A percentile compares a stretch with the other conserved stretches of the same genome.
These are phyloP conservation scores for Notospermus geniculatus DNA, from an alignment of 1,140 invertebrate species.

Conservation along the genomic window DNA sequence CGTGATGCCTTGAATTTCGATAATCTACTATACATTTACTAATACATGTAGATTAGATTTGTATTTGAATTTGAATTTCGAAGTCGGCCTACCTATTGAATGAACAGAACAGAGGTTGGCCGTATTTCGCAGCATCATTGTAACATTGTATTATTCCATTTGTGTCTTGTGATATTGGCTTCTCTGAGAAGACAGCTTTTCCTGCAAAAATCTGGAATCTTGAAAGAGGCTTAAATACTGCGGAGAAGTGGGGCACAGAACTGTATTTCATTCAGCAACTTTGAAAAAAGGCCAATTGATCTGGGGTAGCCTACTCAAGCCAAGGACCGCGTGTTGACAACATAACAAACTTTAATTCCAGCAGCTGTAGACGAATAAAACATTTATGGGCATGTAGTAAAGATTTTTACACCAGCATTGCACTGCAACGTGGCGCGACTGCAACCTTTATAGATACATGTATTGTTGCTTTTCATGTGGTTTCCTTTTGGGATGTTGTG, in stretches of 20 bases:
- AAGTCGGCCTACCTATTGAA: slow-evolving; percentile 60
- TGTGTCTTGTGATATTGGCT: slow-evolving; percentile 64
- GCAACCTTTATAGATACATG: no score
- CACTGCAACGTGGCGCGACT: no score
- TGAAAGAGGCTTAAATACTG: not conserved
- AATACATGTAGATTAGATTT: no score
- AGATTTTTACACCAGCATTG: no score
- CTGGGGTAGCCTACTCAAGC: no score
- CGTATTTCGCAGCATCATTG: slow-evolving; percentile 59
- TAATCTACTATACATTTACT: no score
- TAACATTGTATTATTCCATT: slow-evolving; percentile 61
- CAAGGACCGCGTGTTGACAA: not conserved
- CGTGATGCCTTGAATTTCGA: no score
- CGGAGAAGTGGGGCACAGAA: not conserved
- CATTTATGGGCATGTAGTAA: no score
- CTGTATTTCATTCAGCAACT: not conserved
- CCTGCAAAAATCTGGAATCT: slow-evolving; percentile 4
- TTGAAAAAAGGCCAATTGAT: not conserved
- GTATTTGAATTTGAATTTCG: not conserved
- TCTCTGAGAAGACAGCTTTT: slow-evolving; percentile 54
- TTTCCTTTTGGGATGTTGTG: no score
- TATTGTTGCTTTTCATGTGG: no score
- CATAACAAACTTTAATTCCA: no score
- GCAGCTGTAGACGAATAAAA: no score
- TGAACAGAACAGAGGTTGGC: slow-evolving; percentile 62